Conservation (phyloP, 2,113 vertebrate genomes). For the Upupa epops region DNA sequence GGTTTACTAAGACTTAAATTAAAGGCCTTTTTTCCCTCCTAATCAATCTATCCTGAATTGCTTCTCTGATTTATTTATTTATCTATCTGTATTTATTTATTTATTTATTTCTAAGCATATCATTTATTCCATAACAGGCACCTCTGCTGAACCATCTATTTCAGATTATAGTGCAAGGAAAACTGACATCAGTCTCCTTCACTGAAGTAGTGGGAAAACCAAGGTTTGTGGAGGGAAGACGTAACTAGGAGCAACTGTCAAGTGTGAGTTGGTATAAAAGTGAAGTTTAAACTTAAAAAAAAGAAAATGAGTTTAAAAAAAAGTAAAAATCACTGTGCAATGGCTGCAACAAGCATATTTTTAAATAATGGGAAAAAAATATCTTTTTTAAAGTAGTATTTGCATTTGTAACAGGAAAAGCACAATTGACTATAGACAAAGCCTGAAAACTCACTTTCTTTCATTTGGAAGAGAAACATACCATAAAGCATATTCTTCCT, state of each 20-base stretch:
- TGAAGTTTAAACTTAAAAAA: background rate
- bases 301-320: background rate
- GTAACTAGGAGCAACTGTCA: background rate
- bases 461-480: background rate
- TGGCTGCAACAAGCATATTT: background rate
- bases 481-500: background rate
- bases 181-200: background rate
- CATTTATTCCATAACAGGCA: background rate
- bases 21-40: background rate
- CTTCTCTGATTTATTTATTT: constrained; percentile 1
- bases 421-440: background rate
- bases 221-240: background rate
- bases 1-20: constrained; percentile 30
- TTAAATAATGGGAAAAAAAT: background rate
- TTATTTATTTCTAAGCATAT: background rate
- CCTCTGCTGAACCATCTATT: background rate
- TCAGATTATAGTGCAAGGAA: background rate
- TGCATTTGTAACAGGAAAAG: background rate
- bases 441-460: background rate
- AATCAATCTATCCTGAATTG: background rate
- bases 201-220: background rate
- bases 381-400: background rate
- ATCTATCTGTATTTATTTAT: background rate
- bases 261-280: background rate
- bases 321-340: background rate